Evolutionary conservation across 2,113 vertebrate species (phyloP).

Genomic region (Apistogramma diplotaenia): DNA sequence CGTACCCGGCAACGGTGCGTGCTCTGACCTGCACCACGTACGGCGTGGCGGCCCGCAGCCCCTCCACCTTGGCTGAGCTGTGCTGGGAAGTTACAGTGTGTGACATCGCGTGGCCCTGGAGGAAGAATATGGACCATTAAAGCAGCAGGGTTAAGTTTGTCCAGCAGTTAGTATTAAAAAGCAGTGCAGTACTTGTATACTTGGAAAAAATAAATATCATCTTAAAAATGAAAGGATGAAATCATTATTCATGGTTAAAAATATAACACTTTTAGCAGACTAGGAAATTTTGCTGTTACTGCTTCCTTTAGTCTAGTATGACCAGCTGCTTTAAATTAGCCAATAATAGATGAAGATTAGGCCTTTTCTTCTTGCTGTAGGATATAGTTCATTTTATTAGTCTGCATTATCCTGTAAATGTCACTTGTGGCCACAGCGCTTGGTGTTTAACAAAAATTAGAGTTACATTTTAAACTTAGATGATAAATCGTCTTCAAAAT

Average conservation of each 20-base stretch:
- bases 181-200: not conserved
- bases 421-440: not conserved
- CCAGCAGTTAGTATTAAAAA: not conserved
- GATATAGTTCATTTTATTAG: not conserved
- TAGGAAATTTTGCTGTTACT: not conserved
- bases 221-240: not conserved
- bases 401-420: not conserved
- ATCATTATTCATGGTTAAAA: not conserved
- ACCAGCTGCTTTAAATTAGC: not conserved
- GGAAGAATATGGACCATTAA: not conserved
- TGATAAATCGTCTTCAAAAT: not conserved
- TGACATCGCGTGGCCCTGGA: constrained; percentile 83
- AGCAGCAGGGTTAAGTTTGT: not conserved
- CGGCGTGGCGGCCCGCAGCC: constrained; percentile 83
- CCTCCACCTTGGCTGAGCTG: constrained; percentile 89
- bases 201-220: not conserved
- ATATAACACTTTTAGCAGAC: not conserved
- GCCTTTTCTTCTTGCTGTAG: not conserved
- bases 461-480: not conserved
- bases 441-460: not conserved
- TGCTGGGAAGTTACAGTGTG: constrained; percentile 96
- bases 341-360: not conserved
- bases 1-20: constrained; percentile 92
- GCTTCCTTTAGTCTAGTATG: not conserved
- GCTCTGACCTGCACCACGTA: constrained; percentile 95